phyloP scores from a whole-genome alignment of 2,888 invertebrate genomes.

The Cataglyphis livida region DNA sequence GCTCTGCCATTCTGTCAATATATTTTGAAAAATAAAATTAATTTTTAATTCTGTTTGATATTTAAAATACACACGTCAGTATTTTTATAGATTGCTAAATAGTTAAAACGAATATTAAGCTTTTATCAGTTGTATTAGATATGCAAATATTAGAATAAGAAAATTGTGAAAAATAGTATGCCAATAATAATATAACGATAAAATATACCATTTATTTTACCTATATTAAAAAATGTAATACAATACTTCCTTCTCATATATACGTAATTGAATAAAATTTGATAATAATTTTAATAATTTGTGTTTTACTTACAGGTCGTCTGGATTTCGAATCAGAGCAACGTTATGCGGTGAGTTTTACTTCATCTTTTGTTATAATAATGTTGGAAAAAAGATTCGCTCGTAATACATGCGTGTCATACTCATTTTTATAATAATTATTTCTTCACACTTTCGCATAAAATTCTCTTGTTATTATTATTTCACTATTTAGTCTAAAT shows the following conservation, averaged over 20 bases:
- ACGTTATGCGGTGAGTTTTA: neutral
- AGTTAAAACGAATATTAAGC: constrained; percentile 6
- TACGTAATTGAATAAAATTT: neutral
- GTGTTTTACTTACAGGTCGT: neutral
- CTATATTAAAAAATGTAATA: neutral
- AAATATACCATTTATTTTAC: neutral
- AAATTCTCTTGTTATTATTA: constrained; percentile 4
- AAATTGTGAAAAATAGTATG: neutral
- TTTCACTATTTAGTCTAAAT: neutral
- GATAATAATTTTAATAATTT: neutral
- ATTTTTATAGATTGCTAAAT: neutral
- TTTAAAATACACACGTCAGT: neutral
- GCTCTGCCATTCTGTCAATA: neutral
- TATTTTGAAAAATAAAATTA: neutral
- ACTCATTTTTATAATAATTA: neutral
- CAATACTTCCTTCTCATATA: neutral
- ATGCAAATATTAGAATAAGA: neutral
- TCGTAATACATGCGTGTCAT: neutral
- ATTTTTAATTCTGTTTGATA: neutral
- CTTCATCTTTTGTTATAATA: neutral
- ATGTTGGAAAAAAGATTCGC: neutral
- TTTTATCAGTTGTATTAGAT: neutral
- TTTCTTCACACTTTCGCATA: neutral
- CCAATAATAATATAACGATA: neutral
- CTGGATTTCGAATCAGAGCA: neutral